Evolutionary conservation across 2,888 invertebrate genomes (phyloP).

Genomic region (Gryllus longicercus): DNA sequence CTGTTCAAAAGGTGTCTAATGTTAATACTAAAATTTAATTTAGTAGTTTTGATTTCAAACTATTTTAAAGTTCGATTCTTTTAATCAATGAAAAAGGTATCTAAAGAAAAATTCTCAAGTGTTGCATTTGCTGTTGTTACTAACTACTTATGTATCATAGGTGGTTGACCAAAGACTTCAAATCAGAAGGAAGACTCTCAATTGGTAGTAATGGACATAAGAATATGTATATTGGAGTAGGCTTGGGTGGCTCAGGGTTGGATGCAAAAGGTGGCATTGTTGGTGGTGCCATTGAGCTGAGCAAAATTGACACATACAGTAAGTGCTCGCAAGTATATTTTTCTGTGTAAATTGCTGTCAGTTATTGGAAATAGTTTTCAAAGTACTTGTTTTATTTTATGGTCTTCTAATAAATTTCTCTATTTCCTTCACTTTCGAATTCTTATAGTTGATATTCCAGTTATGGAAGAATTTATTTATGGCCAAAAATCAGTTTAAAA

Average conservation of each 20-base stretch:
- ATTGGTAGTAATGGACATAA: conserved; percentile 93
- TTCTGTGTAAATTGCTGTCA: too few species aligned
- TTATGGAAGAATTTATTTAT: too few species aligned
- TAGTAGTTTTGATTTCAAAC: too few species aligned
- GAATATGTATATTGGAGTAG: conserved; percentile 85
- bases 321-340: conserved; percentile 43
- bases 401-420: too few species aligned
- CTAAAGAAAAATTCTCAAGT: neutral
- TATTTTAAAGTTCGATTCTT: too few species aligned
- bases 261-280: conserved; percentile 98
- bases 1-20: too few species aligned
- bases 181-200: conserved; percentile 85
- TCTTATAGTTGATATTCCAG: too few species aligned
- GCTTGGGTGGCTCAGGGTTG: conserved; percentile 82
- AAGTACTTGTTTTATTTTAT: too few species aligned
- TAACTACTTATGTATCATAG: conserved; percentile 47
- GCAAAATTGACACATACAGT: conserved; percentile 82
- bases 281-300: conserved; percentile 89
- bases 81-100: neutral
- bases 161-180: conserved; percentile 90
- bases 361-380: too few species aligned
- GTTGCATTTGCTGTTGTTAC: neutral
- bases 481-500: too few species aligned
- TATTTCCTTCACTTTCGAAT: too few species aligned
- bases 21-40: too few species aligned